phyloP scores from a whole-genome alignment of 2,797 vertebrate genomes.

The Nothura maculosa region DNA sequence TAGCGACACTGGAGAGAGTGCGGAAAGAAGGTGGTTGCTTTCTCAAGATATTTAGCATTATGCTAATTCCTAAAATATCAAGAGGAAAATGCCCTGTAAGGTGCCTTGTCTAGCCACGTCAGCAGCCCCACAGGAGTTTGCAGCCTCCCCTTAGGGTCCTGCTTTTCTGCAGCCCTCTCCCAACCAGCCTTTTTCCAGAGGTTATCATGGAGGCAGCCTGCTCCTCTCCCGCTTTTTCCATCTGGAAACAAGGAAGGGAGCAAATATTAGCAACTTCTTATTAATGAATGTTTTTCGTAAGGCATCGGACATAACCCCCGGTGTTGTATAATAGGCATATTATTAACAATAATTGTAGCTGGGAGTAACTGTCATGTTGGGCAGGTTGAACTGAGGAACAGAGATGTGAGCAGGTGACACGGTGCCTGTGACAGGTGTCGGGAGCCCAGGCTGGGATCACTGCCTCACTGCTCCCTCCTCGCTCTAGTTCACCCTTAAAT shows the following conservation, averaged over 20 bases:
- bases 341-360: neutral
- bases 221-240: neutral
- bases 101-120: neutral
- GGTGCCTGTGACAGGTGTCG: neutral
- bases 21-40: neutral
- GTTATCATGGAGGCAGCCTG: neutral
- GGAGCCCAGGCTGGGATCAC: neutral
- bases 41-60: neutral
- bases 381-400: neutral
- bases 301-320: neutral
- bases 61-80: neutral
- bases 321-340: neutral
- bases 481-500: neutral
- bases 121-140: neutral
- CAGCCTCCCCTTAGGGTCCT: neutral
- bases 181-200: neutral
- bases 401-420: neutral
- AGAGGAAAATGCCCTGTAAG: neutral
- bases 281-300: constrained; percentile 19
- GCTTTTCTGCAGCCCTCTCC: neutral
- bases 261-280: neutral
- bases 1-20: fast-evolving
- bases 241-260: neutral
- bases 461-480: neutral
- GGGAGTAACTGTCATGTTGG: neutral